Evolutionary conservation across 2,113 vertebrate genomes (phyloP), one percentile per base, ranked within the genome.

Genomic region (Reinhardtius hippoglossoides): DNA sequence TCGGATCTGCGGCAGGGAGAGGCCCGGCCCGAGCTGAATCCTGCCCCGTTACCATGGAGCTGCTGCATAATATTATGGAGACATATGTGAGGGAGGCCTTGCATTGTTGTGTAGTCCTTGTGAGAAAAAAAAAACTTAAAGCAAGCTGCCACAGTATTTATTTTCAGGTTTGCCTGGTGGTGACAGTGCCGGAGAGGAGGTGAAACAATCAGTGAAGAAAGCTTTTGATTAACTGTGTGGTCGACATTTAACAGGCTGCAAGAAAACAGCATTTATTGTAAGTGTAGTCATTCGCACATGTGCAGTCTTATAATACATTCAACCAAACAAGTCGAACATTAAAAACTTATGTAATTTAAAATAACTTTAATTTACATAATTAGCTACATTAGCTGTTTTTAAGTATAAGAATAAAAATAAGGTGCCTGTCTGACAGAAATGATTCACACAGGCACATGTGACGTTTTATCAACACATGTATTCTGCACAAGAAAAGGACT

Each of bases 1-100:
- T 75, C 61, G 75, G 67, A 79, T 83, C 78, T 85, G 86, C 60
- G 78, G 75, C 65, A 79, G 71, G 60, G 76, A 71, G 67, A 80
- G 50, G 78, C 66, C 56, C 44, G 64, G 67, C 74, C 74, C 48
- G 66, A 72, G 83, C 88, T 84, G 87, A 84, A 76, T 61, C 52
- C 64, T 60, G 50, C 77, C 67, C 76, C 35, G 88, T 93, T 80
- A 63, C 91, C 81, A 92, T 91, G 85, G 89, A 82, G 76, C 80
- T 88, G 13, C 61, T 64, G 75, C 89, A 91, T 80, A 91, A 92
- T 91, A 92, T 92, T 92, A 89, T 92, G 91, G 81, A 83, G 74
- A 67, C 80, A 55, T 81, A 78, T 71, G 86, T 83, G 71, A 68
- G 59, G 66, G 74, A 81, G 76, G 69, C 54, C 71, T 75, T 77